phyloP scores from a whole-genome alignment of 2,888 invertebrate species.

The Phlogophora meticulosa region DNA sequence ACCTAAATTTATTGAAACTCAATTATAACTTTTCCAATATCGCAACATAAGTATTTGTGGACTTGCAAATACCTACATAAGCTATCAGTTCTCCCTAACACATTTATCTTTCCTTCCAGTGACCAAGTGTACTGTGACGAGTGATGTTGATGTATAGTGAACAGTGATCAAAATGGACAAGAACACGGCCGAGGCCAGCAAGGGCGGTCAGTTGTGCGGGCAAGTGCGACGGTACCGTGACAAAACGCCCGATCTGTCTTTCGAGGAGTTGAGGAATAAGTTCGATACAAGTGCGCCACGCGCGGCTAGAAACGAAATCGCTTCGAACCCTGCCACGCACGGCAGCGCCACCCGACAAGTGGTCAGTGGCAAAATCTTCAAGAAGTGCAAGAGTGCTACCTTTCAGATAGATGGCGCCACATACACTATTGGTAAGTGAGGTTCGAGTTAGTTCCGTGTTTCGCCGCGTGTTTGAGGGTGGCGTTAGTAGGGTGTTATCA shows the following conservation, averaged over 20 bases:
- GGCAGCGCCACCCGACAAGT: conserved; percentile 88
- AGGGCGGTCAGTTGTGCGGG: conserved; percentile 80
- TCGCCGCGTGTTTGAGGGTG: conserved; percentile 52
- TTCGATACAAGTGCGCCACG: conserved; percentile 85
- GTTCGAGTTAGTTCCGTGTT: conserved; percentile 61
- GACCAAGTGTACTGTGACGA: conserved; percentile 71
- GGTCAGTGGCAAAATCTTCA: conserved; percentile 92
- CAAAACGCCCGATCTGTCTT: conserved; percentile 81
- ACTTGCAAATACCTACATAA: background rate
- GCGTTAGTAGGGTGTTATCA: conserved; percentile 45
- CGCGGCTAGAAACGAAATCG: conserved; percentile 81
- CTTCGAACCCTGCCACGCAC: conserved; percentile 87
- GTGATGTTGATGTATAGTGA: conserved; percentile 70
- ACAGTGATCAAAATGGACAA: conserved; percentile 78
- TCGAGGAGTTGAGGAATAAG: conserved; percentile 86
- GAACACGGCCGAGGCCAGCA: conserved; percentile 73
- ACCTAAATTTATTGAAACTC: background rate
- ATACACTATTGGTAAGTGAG: conserved; percentile 95
- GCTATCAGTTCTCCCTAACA: conserved; percentile 27
- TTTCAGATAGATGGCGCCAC: conserved; percentile 96
- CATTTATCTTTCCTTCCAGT: conserved; percentile 60
- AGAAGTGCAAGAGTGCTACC: conserved; percentile 97
- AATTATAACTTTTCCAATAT: background rate
- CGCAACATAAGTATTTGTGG: background rate
- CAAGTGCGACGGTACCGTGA: conserved; percentile 82